A percentile compares a stretch with the other conserved stretches of the same genome.
These are phyloP conservation scores for Pygoscelis antarcticus DNA, from an alignment of 2,113 vertebrate genomes.

Conservation along the genomic window DNA sequence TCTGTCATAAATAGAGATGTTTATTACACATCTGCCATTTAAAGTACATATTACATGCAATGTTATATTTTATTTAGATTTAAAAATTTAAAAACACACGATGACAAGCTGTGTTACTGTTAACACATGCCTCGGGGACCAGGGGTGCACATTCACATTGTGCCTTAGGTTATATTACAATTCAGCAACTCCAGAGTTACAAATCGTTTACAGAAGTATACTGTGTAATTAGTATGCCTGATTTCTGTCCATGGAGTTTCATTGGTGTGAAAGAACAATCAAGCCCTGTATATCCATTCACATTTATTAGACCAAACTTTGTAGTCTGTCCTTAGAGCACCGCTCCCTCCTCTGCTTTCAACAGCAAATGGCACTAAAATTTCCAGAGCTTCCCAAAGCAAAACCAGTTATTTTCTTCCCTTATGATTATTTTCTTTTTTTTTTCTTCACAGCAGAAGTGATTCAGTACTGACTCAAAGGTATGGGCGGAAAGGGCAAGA, in stretches of 20 bases:
- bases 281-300: constrained; percentile 15
- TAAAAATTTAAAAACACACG: constrained; percentile 38
- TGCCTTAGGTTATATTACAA: not conserved
- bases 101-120: constrained; percentile 52
- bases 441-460: not conserved
- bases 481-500: not conserved
- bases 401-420: not conserved
- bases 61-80: constrained; percentile 50
- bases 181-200: constrained; percentile 14
- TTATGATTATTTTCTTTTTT: not conserved
- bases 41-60: not conserved
- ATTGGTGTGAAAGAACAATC: constrained; percentile 38
- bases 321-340: not conserved
- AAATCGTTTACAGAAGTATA: constrained; percentile 33
- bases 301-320: constrained; percentile 26
- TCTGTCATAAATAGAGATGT: constrained; percentile 65
- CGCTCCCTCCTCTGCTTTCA: not conserved
- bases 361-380: not conserved
- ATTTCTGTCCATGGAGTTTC: constrained; percentile 14
- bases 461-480: not conserved
- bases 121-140: constrained; percentile 17
- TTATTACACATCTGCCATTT: constrained; percentile 60
- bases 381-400: not conserved
- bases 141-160: not conserved
- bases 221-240: constrained; percentile 26